Percentiles rank a stretch among this genome's conserved stretches.
phyloP scores from a whole-genome alignment of 2,797 vertebrate species.

The Lithobates pipiens region DNA sequence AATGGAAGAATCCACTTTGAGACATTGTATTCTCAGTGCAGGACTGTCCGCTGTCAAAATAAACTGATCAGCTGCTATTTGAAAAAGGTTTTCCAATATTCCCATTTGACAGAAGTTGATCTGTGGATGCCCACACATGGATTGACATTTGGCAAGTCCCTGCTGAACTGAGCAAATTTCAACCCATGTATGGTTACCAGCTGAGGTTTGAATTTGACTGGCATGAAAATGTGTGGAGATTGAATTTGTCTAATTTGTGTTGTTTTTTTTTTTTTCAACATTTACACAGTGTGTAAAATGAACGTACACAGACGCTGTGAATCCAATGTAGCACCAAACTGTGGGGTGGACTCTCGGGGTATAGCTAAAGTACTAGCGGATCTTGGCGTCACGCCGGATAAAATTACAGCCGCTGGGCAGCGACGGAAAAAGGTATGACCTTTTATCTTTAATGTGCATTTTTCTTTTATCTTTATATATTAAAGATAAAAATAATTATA shows the following conservation, averaged over 20 bases:
- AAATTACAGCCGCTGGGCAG: slow-evolving; percentile 91
- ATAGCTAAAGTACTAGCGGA: slow-evolving; percentile 95
- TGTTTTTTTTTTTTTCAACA: background rate
- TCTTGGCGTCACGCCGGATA: slow-evolving; percentile 95
- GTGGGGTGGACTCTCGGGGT: slow-evolving; percentile 92
- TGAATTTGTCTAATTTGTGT: background rate
- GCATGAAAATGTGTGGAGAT: background rate
- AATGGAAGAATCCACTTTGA: too few species aligned
- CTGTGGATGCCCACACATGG: too few species aligned
- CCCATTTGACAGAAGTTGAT: too few species aligned
- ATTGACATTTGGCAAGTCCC: too few species aligned
- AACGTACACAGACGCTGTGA: slow-evolving; percentile 96
- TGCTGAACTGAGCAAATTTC: too few species aligned
- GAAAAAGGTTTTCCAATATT: too few species aligned
- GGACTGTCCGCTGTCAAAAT: too few species aligned
- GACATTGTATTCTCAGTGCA: too few species aligned
- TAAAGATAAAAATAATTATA: too few species aligned
- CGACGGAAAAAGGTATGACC: slow-evolving; percentile 90
- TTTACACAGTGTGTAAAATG: slow-evolving; percentile 91
- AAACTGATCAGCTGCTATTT: too few species aligned
- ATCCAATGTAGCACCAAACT: slow-evolving; percentile 94
- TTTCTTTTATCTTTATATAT: background rate
- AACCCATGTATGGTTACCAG: too few species aligned
- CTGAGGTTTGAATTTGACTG: too few species aligned
- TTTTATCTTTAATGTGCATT: background rate